Evolutionary conservation across 1,140 invertebrate genomes (phyloP), one percentile per base, ranked within the genome.

Genomic region (Sinonovacula constricta): DNA sequence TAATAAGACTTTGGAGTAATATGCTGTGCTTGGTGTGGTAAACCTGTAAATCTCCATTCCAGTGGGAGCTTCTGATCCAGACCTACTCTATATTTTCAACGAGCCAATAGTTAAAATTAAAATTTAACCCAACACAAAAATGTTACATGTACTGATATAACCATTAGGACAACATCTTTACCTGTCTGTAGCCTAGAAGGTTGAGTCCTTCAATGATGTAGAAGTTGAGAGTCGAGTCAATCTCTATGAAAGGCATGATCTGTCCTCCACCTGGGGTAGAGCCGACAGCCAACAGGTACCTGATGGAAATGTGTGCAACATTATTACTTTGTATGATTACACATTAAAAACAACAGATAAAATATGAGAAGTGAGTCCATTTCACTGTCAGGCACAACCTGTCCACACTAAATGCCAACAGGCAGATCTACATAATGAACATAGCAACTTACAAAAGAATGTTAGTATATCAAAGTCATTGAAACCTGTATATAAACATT

Each of bases 251-350:
- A 2, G 34, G 30, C 60, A 56, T 57, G 7, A 83, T 62, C 28
- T 83, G 72, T 28, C 67, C 74, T 26, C 81, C 72, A 1, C 81
- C 81, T 14, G 72, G 79, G 5, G 34, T 69, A 22, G 72, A 72
- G 24, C 81, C 81, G 33, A 83, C 54, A 5, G 81, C 78, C 2
- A 83, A 22, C 26, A 80, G 56, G 45, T 76, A 80, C 22, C 77
- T 81, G 49, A 45, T 45, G 39, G 39, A 45, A 45, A 45, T 10
- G 7, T 7, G 7, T 45, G 18, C 18, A 45, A 10, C 7, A 10
- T 45, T 45, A 45, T 45, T 45, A 7, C 39, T 45, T 7, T 45
- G 18, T 45, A 10, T 45, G 18, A 10, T 45, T 10, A 10, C 39
- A 45, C 18, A 10, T 45, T 45, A 7, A 45, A 45, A 7, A 45